These are phyloP conservation scores for Aurelia aurita DNA, from an alignment of 30 jellyfish, hydroid and myxozoan species.

Conservation along the genomic window DNA sequence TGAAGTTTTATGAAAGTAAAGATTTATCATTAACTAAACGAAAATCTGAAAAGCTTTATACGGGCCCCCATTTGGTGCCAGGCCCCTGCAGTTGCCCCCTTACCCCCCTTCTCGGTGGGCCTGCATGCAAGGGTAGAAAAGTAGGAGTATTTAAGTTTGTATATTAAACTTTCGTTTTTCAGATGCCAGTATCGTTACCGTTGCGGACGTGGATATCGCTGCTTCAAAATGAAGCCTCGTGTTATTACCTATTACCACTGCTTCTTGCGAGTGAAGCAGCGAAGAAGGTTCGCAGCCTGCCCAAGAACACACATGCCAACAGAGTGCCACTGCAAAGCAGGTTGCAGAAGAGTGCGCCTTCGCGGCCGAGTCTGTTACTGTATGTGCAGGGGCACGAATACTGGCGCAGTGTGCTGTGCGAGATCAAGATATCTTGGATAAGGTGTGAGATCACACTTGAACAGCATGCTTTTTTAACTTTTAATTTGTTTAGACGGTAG, in stretches of 20 bases:
- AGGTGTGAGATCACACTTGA: too few species aligned
- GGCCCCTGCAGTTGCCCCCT: too few species aligned
- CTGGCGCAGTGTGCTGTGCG: not conserved
- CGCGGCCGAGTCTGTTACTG: not conserved
- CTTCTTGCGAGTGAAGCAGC: not conserved
- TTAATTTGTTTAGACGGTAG: too few species aligned
- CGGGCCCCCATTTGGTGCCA: too few species aligned
- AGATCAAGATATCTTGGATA: not conserved
- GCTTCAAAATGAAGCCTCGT: not conserved
- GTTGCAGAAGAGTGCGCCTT: not conserved
- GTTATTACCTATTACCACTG: not conserved
- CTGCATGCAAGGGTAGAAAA: too few species aligned
- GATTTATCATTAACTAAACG: too few species aligned
- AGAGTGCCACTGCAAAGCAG: not conserved
- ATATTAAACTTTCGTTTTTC: not conserved
- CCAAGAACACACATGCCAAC: not conserved
- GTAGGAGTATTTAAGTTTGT: too few species aligned
- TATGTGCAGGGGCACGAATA: not conserved
- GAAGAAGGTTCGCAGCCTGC: not conserved
- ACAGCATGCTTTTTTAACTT: too few species aligned
- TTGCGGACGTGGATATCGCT: not conserved
- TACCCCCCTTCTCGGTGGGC: too few species aligned
- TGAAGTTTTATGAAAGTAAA: too few species aligned
- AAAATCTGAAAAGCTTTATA: too few species aligned
- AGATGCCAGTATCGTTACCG: not conserved